phyloP scores from a whole-genome alignment of 2,888 invertebrate species.

The Yponomeuta plumbellus region DNA sequence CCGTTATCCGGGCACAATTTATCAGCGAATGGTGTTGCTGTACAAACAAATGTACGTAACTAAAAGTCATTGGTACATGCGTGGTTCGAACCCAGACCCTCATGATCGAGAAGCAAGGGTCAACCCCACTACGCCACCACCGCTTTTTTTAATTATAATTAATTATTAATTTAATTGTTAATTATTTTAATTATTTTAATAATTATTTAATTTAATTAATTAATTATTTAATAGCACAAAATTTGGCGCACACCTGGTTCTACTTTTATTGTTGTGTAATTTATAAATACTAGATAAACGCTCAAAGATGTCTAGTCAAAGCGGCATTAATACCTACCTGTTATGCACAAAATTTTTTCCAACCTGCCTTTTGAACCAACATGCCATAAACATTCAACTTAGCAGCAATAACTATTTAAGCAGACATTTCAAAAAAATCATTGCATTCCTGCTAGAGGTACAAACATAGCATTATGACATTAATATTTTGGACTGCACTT shows the following conservation, averaged over 20 bases:
- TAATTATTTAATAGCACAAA: neutral
- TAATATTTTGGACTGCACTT: neutral
- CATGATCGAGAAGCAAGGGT: too few relatives aligned
- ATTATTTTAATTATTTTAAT: too few relatives aligned
- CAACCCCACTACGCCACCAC: too few relatives aligned
- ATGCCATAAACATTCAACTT: neutral
- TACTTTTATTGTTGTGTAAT: neutral
- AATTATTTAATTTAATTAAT: too few relatives aligned
- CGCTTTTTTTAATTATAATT: too few relatives aligned
- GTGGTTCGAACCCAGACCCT: too few relatives aligned
- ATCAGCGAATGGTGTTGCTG: too few relatives aligned
- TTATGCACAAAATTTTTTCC: neutral
- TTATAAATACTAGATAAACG: neutral
- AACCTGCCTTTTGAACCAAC: neutral
- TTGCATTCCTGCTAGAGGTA: neutral
- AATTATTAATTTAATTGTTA: too few relatives aligned
- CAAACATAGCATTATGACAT: neutral
- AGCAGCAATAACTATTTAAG: too few relatives aligned
- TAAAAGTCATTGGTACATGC: too few relatives aligned
- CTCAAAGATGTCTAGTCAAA: neutral
- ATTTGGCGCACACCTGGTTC: neutral
- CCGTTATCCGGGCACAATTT: too few relatives aligned
- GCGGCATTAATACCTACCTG: neutral
- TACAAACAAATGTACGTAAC: too few relatives aligned
- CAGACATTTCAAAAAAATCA: neutral